These are phyloP conservation scores for Nanorana parkeri DNA, from an alignment of 2,113 vertebrate genomes.

Conservation along the genomic window DNA sequence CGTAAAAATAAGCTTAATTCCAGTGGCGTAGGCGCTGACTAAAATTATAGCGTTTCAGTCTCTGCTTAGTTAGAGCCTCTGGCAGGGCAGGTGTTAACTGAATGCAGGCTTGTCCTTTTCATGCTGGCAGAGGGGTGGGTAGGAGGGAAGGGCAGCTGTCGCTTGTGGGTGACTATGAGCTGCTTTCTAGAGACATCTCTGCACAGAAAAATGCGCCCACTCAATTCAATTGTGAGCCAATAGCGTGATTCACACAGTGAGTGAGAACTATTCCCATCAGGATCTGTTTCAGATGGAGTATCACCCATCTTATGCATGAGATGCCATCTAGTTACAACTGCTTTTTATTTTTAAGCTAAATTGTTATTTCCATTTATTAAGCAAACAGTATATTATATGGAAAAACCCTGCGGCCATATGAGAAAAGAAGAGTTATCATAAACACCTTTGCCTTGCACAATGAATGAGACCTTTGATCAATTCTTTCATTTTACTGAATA, in stretches of 20 bases:
- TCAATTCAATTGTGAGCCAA: slow-evolving; percentile 40
- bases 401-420: too few relatives aligned
- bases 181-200: slow-evolving; percentile 49
- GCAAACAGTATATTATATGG: too few relatives aligned
- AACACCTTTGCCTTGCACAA: too few relatives aligned
- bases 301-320: background rate
- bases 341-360: too few relatives aligned
- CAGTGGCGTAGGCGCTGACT: background rate
- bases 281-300: slow-evolving; percentile 26
- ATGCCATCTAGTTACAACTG: background rate
- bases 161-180: slow-evolving; percentile 47
- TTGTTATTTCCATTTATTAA: too few relatives aligned
- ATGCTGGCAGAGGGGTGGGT: slow-evolving; percentile 52
- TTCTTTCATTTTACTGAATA: too few relatives aligned
- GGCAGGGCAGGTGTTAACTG: slow-evolving; percentile 46
- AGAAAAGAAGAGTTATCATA: too few relatives aligned
- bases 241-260: slow-evolving; percentile 47
- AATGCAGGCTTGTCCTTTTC: slow-evolving; percentile 48
- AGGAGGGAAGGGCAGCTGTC: slow-evolving; percentile 42
- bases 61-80: background rate
- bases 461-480: too few relatives aligned
- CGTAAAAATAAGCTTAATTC: background rate
- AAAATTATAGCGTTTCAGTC: slow-evolving; percentile 15
- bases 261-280: slow-evolving; percentile 35
- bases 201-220: slow-evolving; percentile 46